These are phyloP conservation scores for Leptinotarsa tumamoca DNA, from an alignment of 2,888 invertebrate genomes.

Conservation along the genomic window DNA sequence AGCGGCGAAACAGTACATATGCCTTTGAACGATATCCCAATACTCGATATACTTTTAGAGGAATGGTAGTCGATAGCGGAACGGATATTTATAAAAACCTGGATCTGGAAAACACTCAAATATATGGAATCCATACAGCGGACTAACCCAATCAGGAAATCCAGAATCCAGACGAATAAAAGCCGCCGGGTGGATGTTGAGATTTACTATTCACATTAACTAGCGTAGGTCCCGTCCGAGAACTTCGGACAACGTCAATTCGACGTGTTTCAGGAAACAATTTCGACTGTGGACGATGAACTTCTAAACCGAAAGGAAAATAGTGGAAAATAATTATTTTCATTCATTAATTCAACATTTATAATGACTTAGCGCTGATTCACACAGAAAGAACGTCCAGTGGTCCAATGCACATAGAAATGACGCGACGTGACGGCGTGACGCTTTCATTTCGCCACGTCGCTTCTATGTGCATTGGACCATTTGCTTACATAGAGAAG, in stretches of 20 bases:
- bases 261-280: not conserved
- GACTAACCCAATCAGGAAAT: constrained; percentile 32
- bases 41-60: constrained; percentile 23
- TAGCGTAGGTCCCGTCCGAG: constrained; percentile 20
- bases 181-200: constrained; percentile 26
- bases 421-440: no score
- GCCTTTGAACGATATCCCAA: constrained; percentile 20
- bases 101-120: constrained; percentile 32
- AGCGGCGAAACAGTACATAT: not conserved
- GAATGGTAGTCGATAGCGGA: constrained; percentile 24
- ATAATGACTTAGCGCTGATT: no score
- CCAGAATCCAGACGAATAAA: constrained; percentile 30
- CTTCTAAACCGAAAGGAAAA: no score
- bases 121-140: constrained; percentile 25
- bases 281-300: no score
- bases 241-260: constrained; percentile 11
- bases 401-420: no score
- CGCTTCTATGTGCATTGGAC: no score
- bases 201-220: constrained; percentile 33
- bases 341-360: no score
- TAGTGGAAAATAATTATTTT: no score
- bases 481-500: no score
- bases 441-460: no score
- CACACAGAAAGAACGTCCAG: no score
- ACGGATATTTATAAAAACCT: constrained; percentile 31